Evolutionary conservation across 1,140 invertebrate species (phyloP), one percentile per base, ranked within the genome.

Genomic region (Homalodisca vitripennis): DNA sequence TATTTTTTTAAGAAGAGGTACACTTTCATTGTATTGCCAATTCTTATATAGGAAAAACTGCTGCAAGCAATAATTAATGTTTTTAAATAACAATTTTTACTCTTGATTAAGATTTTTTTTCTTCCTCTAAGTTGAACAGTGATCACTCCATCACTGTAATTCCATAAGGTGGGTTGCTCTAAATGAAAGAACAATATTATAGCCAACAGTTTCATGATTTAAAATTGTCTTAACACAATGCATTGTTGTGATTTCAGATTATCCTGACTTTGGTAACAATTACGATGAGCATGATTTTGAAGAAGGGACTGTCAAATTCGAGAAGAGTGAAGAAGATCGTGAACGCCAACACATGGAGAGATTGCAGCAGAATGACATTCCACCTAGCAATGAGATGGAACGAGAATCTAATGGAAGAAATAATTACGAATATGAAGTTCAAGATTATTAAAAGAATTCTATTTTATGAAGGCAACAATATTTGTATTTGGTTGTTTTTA

Each of bases 271-370:
- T 72, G 77, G 75, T 27, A 79, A 78, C 29, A 75, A 78, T 72
- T 71, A 82, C 79, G 75, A 82, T 76, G 75, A 80, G 74, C 74
- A 78, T 76, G 78, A 77, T 69, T 85, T 84, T 68, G 86, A 86
- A 71, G 81, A 84, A 41, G 78, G 82, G 22, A 78, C 81, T 41
- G 84, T 89, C 34, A 89, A 89, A 75, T 87, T 86, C 70, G 88
- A 89, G 77, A 79, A 80, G 62, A 80, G 85, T 57, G 85, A 85
- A 71, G 83, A 88, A 17, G 69, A 73, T 26, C 31, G 72, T 14
- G 69, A 48, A 17, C 41, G 34, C n/a, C n/a, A n/a, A 47, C 26
- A 62, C 2, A 20, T 26, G n/a, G 51, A 60, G 31, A 34, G 46
- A 29, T 48, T 47, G 29, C 62, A 34, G 1, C 20, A 26, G 2